Conservation (phyloP, 2,888 invertebrate genomes). For the Dynastes grantii region DNA sequence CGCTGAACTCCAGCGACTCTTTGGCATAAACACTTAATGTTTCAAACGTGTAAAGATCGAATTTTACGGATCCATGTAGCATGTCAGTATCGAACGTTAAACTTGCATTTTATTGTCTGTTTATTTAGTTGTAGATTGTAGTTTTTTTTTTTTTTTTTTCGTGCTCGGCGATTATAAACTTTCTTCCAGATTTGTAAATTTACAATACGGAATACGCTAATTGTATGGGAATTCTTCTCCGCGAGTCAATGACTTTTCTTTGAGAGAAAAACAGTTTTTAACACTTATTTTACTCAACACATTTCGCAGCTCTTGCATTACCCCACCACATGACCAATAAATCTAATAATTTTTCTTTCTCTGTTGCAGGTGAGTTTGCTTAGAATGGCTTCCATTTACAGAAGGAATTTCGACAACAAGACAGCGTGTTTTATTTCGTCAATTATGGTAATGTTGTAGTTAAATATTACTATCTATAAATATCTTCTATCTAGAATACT, state of each 20-base stretch:
- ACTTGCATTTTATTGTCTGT: slow-evolving; percentile 17
- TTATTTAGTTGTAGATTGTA: slow-evolving; percentile 25
- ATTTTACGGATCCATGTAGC: slow-evolving; percentile 1
- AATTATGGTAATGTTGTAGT: slow-evolving; percentile 6
- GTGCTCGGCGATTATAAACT: slow-evolving; percentile 7
- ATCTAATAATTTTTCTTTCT: slow-evolving; percentile 10
- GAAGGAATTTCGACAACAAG: background rate
- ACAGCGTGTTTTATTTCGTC: background rate
- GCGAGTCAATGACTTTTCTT: background rate
- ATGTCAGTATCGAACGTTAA: slow-evolving; percentile 25
- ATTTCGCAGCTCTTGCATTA: background rate
- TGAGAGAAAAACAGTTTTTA: background rate
- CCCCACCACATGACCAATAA: background rate
- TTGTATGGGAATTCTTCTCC: slow-evolving; percentile 1
- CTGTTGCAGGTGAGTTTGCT: slow-evolving; percentile 21
- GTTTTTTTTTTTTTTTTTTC: too few relatives aligned
- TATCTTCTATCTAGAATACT: background rate
- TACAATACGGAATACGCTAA: slow-evolving; percentile 7
- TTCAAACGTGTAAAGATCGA: slow-evolving; percentile 22
- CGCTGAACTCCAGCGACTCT: slow-evolving; percentile 18
- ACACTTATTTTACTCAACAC: background rate
- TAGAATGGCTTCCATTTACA: background rate
- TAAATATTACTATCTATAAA: background rate
- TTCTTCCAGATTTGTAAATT: slow-evolving; percentile 9
- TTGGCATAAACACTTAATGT: slow-evolving; percentile 18